Percentiles rank a stretch among this genome's conserved stretches.
Conservation (phyloP, 1,140 invertebrate species). For the Drosophila lowei region DNA sequence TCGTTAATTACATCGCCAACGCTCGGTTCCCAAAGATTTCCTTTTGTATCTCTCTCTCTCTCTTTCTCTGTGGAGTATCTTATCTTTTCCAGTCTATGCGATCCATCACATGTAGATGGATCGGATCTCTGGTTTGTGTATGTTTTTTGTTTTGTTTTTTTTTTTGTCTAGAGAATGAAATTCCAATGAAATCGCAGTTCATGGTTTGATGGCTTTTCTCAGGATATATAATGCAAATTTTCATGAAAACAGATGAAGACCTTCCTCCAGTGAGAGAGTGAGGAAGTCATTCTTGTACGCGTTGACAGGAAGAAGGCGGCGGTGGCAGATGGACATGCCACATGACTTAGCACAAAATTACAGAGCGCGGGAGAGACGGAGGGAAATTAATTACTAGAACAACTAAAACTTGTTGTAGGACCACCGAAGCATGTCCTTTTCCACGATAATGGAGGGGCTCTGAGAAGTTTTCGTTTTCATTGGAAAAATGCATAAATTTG, state of each 20-base stretch:
- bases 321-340: slow-evolving; percentile 45
- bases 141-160: too few relatives aligned
- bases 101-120: slow-evolving; percentile 45
- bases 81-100: slow-evolving; percentile 32
- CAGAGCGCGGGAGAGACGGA: slow-evolving; percentile 13
- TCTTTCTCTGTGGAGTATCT: too few relatives aligned
- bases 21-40: slow-evolving; percentile 69
- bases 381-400: slow-evolving; percentile 69
- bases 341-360: slow-evolving; percentile 68
- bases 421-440: slow-evolving; percentile 74
- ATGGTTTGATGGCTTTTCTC: slow-evolving; percentile 69
- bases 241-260: slow-evolving; percentile 17
- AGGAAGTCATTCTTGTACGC: slow-evolving; percentile 51
- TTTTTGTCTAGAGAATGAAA: slow-evolving; percentile 26
- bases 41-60: slow-evolving; percentile 17
- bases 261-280: background rate
- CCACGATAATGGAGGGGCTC: background rate
- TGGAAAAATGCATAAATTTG: slow-evolving; percentile 72
- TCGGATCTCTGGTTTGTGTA: too few relatives aligned
- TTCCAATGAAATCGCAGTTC: slow-evolving; percentile 70
- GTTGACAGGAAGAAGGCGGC: slow-evolving; percentile 58
- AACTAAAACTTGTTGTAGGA: slow-evolving; percentile 1
- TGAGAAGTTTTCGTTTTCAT: slow-evolving; percentile 57
- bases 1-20: slow-evolving; percentile 76
- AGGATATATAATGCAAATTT: slow-evolving; percentile 71